Percentiles rank a stretch among this genome's conserved stretches.
These are phyloP conservation scores for Pseudotriccus pelzelni DNA, from an alignment of 2,797 vertebrate species.

Conservation along the genomic window DNA sequence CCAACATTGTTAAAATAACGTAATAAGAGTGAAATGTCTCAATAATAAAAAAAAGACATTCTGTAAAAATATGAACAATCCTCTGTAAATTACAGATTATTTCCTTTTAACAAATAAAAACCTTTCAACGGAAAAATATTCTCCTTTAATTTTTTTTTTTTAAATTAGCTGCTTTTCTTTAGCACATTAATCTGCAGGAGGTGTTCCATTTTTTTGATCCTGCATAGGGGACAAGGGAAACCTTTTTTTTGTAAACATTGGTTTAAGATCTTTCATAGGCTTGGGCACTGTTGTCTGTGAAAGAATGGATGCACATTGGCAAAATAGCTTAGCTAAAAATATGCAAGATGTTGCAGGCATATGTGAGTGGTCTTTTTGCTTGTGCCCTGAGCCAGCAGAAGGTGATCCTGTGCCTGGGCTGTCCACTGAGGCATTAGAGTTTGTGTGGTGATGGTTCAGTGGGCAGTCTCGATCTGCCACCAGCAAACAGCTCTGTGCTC, in stretches of 20 bases:
- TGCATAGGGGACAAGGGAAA: not conserved
- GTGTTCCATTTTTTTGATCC: accelerated
- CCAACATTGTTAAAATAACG: not conserved
- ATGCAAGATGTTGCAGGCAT: not conserved
- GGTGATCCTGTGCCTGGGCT: not conserved
- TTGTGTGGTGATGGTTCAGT: not conserved
- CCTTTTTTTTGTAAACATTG: not conserved
- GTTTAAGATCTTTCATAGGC: not conserved
- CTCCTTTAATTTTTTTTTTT: not conserved
- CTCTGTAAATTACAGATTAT: not conserved
- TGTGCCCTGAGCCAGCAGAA: not conserved
- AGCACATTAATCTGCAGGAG: not conserved
- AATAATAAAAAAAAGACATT: not conserved
- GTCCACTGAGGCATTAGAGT: not conserved
- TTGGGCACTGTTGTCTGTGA: not conserved
- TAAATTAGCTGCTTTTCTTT: not conserved
- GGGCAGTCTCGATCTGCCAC: not conserved
- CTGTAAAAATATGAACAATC: not conserved
- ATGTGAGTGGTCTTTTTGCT: not conserved
- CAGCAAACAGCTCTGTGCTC: not conserved
- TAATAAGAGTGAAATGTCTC: not conserved
- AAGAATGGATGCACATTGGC: not conserved
- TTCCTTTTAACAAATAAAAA: not conserved
- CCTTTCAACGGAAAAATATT: not conserved
- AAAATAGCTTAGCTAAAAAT: not conserved